Conservation (phyloP, 2,888 invertebrate genomes). For the Taphrorychus bicolor region DNA sequence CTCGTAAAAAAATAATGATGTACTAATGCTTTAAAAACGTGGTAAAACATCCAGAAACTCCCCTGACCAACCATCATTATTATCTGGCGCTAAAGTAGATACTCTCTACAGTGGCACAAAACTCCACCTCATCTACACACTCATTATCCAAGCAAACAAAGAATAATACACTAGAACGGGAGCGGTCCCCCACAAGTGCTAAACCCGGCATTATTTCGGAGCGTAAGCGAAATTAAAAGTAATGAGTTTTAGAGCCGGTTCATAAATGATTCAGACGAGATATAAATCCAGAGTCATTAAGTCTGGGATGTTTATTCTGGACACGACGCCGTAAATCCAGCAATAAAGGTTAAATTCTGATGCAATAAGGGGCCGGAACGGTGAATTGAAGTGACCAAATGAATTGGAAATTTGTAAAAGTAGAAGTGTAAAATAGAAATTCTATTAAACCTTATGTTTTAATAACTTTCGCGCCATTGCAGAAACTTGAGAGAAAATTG, state of each 20-base stretch:
- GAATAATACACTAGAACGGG: background rate
- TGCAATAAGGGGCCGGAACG: background rate
- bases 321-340: conserved; percentile 26
- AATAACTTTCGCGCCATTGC: background rate
- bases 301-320: conserved; percentile 17
- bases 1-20: background rate
- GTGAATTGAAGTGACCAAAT: conserved; percentile 14
- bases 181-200: background rate
- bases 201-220: conserved; percentile 7
- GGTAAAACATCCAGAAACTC: no score
- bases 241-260: conserved; percentile 23
- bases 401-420: background rate
- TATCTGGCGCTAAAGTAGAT: no score
- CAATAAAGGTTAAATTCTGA: conserved; percentile 22
- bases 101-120: no score
- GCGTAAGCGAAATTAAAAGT: conserved; percentile 21
- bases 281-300: conserved; percentile 26
- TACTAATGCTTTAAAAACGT: background rate
- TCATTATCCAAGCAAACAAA: background rate
- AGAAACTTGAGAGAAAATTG: background rate
- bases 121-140: background rate
- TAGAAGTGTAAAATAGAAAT: background rate
- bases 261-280: conserved; percentile 27
- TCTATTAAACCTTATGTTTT: background rate
- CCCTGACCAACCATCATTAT: no score